Evolutionary conservation across 2,113 vertebrate species (phyloP).

Genomic region (Ciconia maguari): DNA sequence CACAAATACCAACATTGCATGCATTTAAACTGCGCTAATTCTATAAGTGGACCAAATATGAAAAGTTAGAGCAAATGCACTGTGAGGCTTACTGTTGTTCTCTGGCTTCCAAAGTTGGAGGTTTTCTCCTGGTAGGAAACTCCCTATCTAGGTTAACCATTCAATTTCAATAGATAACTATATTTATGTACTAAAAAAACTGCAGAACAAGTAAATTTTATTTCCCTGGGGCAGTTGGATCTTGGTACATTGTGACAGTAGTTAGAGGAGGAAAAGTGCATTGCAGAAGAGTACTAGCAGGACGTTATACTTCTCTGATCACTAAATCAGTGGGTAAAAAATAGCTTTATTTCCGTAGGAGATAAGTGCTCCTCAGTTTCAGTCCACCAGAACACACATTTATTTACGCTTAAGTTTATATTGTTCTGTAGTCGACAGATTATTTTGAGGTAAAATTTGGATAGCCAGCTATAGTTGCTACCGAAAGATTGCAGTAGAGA

Average conservation of each 20-base stretch:
- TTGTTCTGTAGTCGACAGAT: not conserved
- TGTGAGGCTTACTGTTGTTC: not conserved
- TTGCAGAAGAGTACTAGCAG: not conserved
- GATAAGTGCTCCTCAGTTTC: not conserved
- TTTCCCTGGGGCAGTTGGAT: not conserved
- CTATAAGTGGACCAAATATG: conserved; percentile 15
- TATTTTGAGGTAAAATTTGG: conserved; percentile 25
- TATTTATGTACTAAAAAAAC: conserved; percentile 7
- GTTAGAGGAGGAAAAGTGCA: conserved; percentile 28
- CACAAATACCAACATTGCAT: not conserved
- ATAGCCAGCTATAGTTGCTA: not conserved
- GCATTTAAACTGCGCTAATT: conserved; percentile 63
- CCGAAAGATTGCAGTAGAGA: not conserved
- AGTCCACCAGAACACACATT: not conserved
- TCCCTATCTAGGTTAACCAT: not conserved
- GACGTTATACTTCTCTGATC: not conserved
- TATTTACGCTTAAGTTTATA: not conserved
- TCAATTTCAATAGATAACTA: not conserved
- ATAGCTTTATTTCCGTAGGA: not conserved
- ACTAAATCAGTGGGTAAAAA: not conserved
- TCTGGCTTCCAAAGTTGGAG: not conserved
- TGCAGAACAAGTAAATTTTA: conserved; percentile 9
- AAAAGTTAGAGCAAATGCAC: not conserved
- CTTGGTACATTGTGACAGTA: not conserved
- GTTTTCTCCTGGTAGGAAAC: not conserved